These are phyloP conservation scores for Cantharis nigra DNA, from an alignment of 2,888 invertebrate genomes.

Conservation along the genomic window DNA sequence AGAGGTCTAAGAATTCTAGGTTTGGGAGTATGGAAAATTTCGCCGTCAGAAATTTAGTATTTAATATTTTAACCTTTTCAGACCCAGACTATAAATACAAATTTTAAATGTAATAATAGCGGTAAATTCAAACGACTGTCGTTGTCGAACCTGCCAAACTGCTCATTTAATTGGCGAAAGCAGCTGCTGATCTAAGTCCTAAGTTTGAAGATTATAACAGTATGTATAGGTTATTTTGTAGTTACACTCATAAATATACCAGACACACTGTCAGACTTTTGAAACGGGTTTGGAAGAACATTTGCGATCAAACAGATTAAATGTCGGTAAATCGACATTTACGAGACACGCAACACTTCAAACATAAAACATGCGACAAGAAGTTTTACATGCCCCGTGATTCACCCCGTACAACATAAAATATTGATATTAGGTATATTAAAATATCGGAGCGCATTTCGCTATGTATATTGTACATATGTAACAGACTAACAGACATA, in stretches of 20 bases:
- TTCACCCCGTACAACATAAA: neutral
- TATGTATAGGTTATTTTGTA: neutral
- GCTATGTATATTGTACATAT: too few species aligned
- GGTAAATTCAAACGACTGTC: too few species aligned
- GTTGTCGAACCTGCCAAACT: too few species aligned
- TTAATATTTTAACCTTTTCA: too few species aligned
- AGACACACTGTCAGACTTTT: neutral
- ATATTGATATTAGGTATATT: neutral
- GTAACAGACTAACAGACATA: too few species aligned
- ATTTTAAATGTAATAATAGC: too few species aligned
- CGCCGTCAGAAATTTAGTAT: too few species aligned
- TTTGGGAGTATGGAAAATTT: too few species aligned
- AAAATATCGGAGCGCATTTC: neutral
- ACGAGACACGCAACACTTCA: neutral
- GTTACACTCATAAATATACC: neutral
- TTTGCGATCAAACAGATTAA: neutral
- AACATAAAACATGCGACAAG: neutral
- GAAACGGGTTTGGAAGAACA: neutral
- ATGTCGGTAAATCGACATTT: neutral
- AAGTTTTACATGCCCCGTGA: neutral
- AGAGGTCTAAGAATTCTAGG: too few species aligned
- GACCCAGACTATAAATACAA: too few species aligned
- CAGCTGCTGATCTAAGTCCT: too few species aligned
- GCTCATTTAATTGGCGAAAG: too few species aligned
- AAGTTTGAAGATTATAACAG: neutral